Base-by-base conservation (phyloP, 2,888 invertebrate genomes). In the Unio pictorum region DNA sequence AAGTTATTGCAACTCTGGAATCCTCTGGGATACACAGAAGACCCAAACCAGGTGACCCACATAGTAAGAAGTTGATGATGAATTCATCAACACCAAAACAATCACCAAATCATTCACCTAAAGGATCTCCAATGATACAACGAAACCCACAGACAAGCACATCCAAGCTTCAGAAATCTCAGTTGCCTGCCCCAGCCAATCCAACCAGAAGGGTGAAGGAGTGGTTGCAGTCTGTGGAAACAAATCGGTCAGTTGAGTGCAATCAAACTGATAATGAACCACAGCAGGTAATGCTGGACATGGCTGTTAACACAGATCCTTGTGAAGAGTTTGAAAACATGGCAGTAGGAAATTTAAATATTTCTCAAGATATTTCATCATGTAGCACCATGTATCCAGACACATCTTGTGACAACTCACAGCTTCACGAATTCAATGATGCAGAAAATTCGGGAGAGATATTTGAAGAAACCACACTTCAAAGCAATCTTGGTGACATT, bases 171-270 rank as follows among this genome's bases (percentile, higher is more conserved):
- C 78, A 74, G 57, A 84, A 83, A 61, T 74, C 81, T 30, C 78
- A 81, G 61, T 74, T 84, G 28, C 84, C 85, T 55, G 71, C 74
- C 7, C 75, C 82, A 30, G 72, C 80, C 26, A 82, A 74, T 68
- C 82, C 86, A 8, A 83, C 83, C 23, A 84, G 83, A 64, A 78
- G 89, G 23, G 88, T 88, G 17, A 86, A 86, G 23, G 87, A 88
- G 68, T 89, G 89, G 89, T 82, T 89, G 60, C 84, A 84, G 65
- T 88, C 86, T 20, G 88, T 89, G 17, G 84, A 85, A 62, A 78
- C 78, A 58, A 73, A 74, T n/a, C 71, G 74, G 64, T 55, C 61
- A 30, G 74, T 73, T 57, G 78, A 78, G 65, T 71, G 30, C 8
- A 57, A 23, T 28, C 17, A 18, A 8, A 30, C 57, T 6, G 28